A percentile compares a stretch with the other conserved stretches of the same genome.
Evolutionary conservation across 2,888 invertebrate genomes (phyloP).

Genomic region (Brachypalpus laphriformis): DNA sequence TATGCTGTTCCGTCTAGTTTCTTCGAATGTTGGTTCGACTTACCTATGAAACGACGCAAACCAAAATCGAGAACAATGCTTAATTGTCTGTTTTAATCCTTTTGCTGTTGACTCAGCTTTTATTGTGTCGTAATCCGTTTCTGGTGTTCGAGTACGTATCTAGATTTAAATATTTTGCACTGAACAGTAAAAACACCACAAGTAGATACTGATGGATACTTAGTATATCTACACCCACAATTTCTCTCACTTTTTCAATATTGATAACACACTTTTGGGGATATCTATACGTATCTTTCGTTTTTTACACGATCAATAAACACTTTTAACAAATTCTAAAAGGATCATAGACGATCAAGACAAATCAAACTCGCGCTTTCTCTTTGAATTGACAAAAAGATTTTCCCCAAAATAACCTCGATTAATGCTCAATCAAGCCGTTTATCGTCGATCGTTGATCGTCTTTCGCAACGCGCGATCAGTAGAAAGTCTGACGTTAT

Average conservation of each 20-base stretch:
- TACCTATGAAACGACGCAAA: conserved; percentile 57
- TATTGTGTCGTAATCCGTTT: conserved; percentile 42
- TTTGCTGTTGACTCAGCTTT: conserved; percentile 60
- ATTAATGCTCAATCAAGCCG: conserved; percentile 43
- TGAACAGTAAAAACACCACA: not conserved
- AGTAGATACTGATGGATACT: conserved; percentile 1
- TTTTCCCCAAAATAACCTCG: conserved; percentile 36
- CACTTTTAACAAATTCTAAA: conserved; percentile 11
- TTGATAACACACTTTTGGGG: conserved; percentile 24
- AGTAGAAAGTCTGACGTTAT: conserved; percentile 45
- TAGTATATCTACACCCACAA: conserved; percentile 42
- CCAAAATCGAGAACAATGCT: conserved; percentile 44
- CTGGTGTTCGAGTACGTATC: not conserved
- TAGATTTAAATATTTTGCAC: conserved; percentile 9
- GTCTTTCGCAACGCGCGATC: conserved; percentile 51
- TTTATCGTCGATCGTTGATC: conserved; percentile 28
- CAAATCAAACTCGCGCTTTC: conserved; percentile 50
- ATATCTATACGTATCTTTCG: conserved; percentile 27
- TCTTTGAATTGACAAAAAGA: conserved; percentile 37
- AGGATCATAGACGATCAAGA: conserved; percentile 22
- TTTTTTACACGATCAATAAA: conserved; percentile 14
- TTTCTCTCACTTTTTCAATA: not conserved
- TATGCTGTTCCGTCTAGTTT: not conserved
- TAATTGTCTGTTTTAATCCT: conserved; percentile 52
- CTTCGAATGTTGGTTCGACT: conserved; percentile 22